These are phyloP conservation scores for Pholis gunnellus DNA, from an alignment of 2,113 vertebrate species.

Conservation along the genomic window DNA sequence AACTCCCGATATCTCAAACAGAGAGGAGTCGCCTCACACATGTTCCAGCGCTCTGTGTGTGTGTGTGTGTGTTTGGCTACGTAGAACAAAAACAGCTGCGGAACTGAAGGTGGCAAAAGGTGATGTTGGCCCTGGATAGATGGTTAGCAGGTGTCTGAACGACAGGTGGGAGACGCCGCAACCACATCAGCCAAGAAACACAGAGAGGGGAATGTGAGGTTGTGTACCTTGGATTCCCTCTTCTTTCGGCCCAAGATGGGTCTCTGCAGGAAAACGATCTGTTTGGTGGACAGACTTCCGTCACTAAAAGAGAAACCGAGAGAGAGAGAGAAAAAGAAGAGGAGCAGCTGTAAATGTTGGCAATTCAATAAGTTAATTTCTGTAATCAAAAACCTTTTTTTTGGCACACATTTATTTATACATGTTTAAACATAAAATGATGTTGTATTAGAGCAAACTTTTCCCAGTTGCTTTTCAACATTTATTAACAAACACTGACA, in stretches of 20 bases:
- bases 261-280: conserved; percentile 98
- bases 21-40: conserved; percentile 12
- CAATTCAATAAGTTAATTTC: not conserved
- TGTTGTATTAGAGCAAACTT: not conserved
- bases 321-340: not conserved
- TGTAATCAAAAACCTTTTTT: not conserved
- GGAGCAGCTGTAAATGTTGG: not conserved
- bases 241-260: conserved; percentile 93
- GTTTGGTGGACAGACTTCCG: conserved; percentile 95
- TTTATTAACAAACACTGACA: not conserved
- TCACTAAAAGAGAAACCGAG: conserved; percentile 83
- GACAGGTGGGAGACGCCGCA: conserved; percentile 41
- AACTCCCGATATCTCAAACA: conserved; percentile 24
- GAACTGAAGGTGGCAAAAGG: conserved; percentile 3
- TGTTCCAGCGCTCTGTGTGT: not conserved
- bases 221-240: conserved; percentile 92
- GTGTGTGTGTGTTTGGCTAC: conserved; percentile 29
- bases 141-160: conserved; percentile 31
- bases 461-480: not conserved
- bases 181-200: conserved; percentile 24
- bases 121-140: conserved; percentile 33
- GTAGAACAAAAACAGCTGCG: conserved; percentile 55
- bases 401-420: not conserved
- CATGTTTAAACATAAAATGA: not conserved
- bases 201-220: conserved; percentile 52